Evolutionary conservation across 2,113 vertebrate genomes (phyloP).

Genomic region (Nyctibius bracteatus): DNA sequence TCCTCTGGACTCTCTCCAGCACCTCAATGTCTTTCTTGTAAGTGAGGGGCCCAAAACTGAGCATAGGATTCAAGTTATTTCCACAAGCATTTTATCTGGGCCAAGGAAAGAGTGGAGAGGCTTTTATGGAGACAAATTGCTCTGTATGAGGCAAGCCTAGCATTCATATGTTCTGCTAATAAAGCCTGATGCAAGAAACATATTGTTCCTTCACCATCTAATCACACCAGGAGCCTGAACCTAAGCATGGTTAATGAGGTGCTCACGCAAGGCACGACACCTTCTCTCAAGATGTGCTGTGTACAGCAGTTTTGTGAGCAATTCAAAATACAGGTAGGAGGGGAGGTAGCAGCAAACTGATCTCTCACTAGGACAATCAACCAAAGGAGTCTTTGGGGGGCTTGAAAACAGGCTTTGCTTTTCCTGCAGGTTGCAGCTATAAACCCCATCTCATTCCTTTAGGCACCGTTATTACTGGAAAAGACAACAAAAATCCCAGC

Average conservation of each 20-base stretch:
- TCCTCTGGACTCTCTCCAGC: too few species aligned
- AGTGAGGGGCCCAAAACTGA: too few species aligned
- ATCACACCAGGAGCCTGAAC: background rate
- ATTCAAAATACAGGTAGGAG: background rate
- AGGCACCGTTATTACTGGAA: background rate
- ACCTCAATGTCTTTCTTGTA: too few species aligned
- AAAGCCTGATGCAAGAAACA: background rate
- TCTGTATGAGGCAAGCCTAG: background rate
- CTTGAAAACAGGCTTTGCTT: background rate
- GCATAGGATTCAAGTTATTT: too few species aligned
- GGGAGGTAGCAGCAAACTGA: background rate
- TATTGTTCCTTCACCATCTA: background rate
- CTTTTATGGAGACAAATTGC: background rate
- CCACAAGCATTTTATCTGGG: background rate
- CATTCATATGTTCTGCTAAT: background rate
- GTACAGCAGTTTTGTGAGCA: background rate
- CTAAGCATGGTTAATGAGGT: background rate
- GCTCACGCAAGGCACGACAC: background rate
- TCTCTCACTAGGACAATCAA: background rate
- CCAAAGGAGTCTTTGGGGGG: background rate
- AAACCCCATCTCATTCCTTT: background rate
- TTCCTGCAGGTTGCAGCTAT: background rate
- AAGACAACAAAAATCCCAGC: background rate
- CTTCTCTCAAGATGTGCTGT: background rate
- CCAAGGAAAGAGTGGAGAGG: background rate